A percentile compares a stretch with the other conserved stretches of the same genome.
These are phyloP conservation scores for Asbolus verrucosus DNA, from an alignment of 1,140 invertebrate genomes.

Conservation along the genomic window DNA sequence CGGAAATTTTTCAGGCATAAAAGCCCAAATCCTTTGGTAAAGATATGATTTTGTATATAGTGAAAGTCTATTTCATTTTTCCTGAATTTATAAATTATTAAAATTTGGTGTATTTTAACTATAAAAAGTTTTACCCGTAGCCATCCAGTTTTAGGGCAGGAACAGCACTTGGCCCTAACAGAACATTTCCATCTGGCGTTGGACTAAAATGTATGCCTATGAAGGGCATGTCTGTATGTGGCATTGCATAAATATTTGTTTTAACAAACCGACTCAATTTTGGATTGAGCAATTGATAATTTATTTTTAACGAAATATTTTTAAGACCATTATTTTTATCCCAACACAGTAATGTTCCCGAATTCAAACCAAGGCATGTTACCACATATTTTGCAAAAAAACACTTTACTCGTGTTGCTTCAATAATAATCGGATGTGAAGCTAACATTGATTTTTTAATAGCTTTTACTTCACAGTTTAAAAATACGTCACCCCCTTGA, in stretches of 20 bases:
- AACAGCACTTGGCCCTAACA: slow-evolving; percentile 98
- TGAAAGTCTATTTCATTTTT: slow-evolving; percentile 83
- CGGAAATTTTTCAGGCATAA: slow-evolving; percentile 84
- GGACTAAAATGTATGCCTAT: slow-evolving; percentile 99
- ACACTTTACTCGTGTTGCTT: slow-evolving; percentile 59
- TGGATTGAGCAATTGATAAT: slow-evolving; percentile 89
- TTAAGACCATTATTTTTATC: slow-evolving; percentile 85
- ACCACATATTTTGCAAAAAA: slow-evolving; percentile 82
- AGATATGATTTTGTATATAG: slow-evolving; percentile 85
- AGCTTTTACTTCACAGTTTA: slow-evolving; percentile 78
- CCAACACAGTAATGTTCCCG: slow-evolving; percentile 90
- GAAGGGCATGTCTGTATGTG: slow-evolving; percentile 96
- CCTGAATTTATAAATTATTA: slow-evolving; percentile 65
- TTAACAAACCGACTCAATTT: slow-evolving; percentile 84
- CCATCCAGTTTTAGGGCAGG: slow-evolving; percentile 95
- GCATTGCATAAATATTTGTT: slow-evolving; percentile 98
- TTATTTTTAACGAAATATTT: slow-evolving; percentile 97
- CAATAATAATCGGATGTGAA: slow-evolving; percentile 41
- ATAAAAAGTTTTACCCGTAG: slow-evolving; percentile 75
- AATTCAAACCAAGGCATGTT: slow-evolving; percentile 94
- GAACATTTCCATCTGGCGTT: slow-evolving; percentile 92
- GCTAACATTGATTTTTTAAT: slow-evolving; percentile 35
- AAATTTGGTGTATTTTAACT: neutral
- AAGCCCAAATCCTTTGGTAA: slow-evolving; percentile 87
- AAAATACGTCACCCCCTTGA: slow-evolving; percentile 82